Conservation (phyloP, 2,888 invertebrate genomes). For the Colostygia pectinataria region DNA sequence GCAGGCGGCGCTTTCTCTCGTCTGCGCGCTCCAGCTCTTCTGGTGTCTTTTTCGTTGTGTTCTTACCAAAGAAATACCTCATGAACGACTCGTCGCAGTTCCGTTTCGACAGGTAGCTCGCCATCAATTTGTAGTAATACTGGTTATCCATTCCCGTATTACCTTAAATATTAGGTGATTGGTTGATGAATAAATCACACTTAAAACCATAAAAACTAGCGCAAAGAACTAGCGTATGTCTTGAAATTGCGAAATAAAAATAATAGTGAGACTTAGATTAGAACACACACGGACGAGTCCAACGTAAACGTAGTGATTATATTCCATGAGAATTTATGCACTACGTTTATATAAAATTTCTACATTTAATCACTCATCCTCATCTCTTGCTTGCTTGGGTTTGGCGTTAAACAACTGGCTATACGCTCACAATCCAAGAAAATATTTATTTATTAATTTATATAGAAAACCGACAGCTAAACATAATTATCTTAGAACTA, state of each 20-base stretch:
- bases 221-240: background rate
- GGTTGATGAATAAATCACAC: constrained; percentile 3
- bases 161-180: constrained; percentile 17
- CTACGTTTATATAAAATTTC: too few relatives aligned
- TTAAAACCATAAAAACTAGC: constrained; percentile 42
- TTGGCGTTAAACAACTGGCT: too few relatives aligned
- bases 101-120: constrained; percentile 74
- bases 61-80: constrained; percentile 78
- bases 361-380: too few relatives aligned
- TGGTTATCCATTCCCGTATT: constrained; percentile 67
- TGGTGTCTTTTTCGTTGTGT: constrained; percentile 70
- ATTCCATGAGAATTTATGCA: too few relatives aligned
- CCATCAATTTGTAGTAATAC: constrained; percentile 78
- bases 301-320: too few relatives aligned
- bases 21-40: constrained; percentile 75
- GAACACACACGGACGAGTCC: too few relatives aligned
- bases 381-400: too few relatives aligned
- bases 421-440: too few relatives aligned
- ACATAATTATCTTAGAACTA: too few relatives aligned
- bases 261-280: background rate
- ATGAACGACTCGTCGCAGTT: constrained; percentile 80
- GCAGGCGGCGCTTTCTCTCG: constrained; percentile 71
- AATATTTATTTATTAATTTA: too few relatives aligned
- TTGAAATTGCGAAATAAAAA: constrained; percentile 8
- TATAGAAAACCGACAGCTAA: too few relatives aligned